phyloP scores from a whole-genome alignment of 2,888 invertebrate species.

The Andricus quercusramuli region DNA sequence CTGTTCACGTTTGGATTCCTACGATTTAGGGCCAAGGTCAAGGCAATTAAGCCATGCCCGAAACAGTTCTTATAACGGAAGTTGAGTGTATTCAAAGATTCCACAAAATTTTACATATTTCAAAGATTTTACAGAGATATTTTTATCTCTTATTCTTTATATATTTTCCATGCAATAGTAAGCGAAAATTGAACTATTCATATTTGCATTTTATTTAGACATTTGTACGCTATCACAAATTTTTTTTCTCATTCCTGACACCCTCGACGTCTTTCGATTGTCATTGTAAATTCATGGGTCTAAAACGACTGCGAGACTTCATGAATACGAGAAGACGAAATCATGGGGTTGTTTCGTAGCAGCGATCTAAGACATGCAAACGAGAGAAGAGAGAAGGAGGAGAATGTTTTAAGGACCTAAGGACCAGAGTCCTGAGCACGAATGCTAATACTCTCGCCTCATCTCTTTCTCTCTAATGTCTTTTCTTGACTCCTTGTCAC shows the following conservation, averaged over 20 bases:
- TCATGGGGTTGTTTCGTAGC: constrained; percentile 64
- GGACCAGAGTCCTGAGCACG: constrained; percentile 32
- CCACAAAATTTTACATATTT: no score
- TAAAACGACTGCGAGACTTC: constrained; percentile 60
- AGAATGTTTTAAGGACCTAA: not conserved
- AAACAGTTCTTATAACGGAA: no score
- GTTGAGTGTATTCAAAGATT: no score
- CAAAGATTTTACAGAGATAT: no score
- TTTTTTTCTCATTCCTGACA: not conserved
- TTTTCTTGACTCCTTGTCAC: constrained; percentile 39
- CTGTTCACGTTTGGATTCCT: no score
- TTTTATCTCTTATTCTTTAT: no score
- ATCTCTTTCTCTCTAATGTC: constrained; percentile 42
- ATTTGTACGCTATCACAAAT: not conserved
- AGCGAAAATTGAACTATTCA: not conserved
- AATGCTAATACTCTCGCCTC: constrained; percentile 47
- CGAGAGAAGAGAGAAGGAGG: constrained; percentile 49
- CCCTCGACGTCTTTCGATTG: constrained; percentile 15
- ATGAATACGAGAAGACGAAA: constrained; percentile 68
- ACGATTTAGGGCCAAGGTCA: no score
- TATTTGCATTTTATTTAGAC: not conserved
- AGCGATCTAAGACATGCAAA: constrained; percentile 61
- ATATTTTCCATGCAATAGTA: no score
- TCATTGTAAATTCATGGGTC: constrained; percentile 68
- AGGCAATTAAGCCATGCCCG: no score